These are phyloP conservation scores for Masnerella sp. DNA, from an alignment of 2,888 invertebrate species.

Conservation along the genomic window DNA sequence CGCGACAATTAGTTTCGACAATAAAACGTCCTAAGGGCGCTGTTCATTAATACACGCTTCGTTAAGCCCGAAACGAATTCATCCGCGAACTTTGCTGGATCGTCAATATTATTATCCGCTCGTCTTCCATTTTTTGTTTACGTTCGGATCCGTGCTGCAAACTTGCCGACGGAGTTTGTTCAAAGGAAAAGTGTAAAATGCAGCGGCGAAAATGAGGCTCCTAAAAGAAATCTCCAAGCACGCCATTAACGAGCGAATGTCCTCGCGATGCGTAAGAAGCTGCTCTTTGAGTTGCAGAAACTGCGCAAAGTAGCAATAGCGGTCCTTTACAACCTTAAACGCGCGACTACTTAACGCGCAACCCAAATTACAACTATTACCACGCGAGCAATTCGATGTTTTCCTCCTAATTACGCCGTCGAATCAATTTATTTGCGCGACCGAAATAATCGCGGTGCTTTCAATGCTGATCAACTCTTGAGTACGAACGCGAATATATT, in stretches of 20 bases:
- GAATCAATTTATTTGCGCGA: too few relatives aligned
- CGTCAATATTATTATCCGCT: slow-evolving; percentile 42
- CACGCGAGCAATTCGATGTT: slow-evolving; percentile 1
- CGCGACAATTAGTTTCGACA: slow-evolving; percentile 13
- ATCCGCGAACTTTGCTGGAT: slow-evolving; percentile 20
- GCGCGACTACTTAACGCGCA: slow-evolving; percentile 13
- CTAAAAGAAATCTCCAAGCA: slow-evolving; percentile 48
- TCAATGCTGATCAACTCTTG: too few relatives aligned
- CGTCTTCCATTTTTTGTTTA: slow-evolving; percentile 22
- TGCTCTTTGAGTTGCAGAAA: slow-evolving; percentile 44
- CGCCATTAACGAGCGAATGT: slow-evolving; percentile 49
- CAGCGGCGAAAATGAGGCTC: slow-evolving; percentile 42
- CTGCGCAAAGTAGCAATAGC: slow-evolving; percentile 26
- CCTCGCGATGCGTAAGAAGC: slow-evolving; percentile 41
- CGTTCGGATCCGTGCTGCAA: too few relatives aligned
- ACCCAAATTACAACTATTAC: slow-evolving; percentile 11
- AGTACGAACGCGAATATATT: too few relatives aligned
- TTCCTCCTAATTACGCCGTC: too few relatives aligned
- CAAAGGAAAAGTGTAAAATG: slow-evolving; percentile 52
- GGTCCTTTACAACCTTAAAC: slow-evolving; percentile 18
- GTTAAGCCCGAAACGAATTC: slow-evolving; percentile 43
- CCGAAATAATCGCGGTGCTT: too few relatives aligned
- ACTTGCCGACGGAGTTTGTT: slow-evolving; percentile 46
- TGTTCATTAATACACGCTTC: slow-evolving; percentile 24
- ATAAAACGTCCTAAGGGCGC: slow-evolving; percentile 10